These are phyloP conservation scores for Daktulosphaira vitifoliae DNA, from an alignment of 1,140 invertebrate genomes.

Conservation along the genomic window DNA sequence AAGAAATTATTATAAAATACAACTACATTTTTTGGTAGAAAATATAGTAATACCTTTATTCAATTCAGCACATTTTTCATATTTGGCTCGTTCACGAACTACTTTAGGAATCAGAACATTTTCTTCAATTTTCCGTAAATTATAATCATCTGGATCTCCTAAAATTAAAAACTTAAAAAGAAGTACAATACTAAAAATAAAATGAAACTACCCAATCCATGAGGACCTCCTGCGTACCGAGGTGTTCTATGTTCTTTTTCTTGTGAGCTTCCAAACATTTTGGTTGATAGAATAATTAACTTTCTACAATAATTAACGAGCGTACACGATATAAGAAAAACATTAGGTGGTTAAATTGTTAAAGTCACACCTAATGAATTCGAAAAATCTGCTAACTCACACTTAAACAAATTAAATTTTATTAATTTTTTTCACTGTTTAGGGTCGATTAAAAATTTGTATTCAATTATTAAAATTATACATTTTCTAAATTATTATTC, in stretches of 20 bases:
- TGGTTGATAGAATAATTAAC: no score
- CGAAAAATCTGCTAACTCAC: no score
- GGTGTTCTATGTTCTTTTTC: neutral
- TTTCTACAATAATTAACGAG: no score
- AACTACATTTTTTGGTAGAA: neutral
- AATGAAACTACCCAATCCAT: constrained; percentile 4
- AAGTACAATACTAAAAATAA: neutral
- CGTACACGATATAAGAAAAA: no score
- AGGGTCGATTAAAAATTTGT: no score
- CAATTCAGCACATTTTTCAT: constrained; percentile 64
- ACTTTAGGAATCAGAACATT: constrained; percentile 78
- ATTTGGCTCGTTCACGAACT: constrained; percentile 67
- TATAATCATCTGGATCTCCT: constrained; percentile 77
- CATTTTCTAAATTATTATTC: no score
- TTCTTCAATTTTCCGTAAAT: constrained; percentile 71
- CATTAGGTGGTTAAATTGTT: no score
- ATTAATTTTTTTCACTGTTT: no score
- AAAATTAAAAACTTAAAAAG: constrained; percentile 38
- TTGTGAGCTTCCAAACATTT: neutral
- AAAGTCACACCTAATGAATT: no score
- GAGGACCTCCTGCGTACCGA: constrained; percentile 21
- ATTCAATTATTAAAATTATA: no score
- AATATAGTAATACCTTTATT: constrained; percentile 48
- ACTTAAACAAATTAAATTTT: no score
- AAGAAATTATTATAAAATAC: neutral